These are phyloP conservation scores for Parapristionchus giblindavisi DNA, from an alignment of 2,888 invertebrate species.

Conservation along the genomic window DNA sequence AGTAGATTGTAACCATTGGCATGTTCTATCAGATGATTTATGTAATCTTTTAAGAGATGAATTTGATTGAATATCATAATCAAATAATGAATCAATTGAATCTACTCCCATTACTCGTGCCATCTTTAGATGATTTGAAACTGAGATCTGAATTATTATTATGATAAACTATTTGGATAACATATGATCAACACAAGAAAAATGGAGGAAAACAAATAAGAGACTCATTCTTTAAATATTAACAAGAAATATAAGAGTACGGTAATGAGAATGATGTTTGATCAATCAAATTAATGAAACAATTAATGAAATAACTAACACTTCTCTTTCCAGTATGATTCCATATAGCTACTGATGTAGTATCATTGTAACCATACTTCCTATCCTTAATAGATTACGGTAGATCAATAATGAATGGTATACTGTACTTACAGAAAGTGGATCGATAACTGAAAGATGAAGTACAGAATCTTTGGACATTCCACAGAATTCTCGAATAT, in stretches of 20 bases:
- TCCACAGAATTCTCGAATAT: conserved; percentile 36
- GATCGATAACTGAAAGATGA: conserved; percentile 59
- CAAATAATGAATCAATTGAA: conserved; percentile 26
- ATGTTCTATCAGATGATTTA: conserved; percentile 13
- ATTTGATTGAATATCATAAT: conserved; percentile 25
- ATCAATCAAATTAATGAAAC: too few species aligned
- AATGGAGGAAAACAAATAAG: too few species aligned
- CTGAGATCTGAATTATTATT: conserved; percentile 2
- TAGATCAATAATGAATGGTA: background rate
- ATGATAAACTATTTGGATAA: too few species aligned
- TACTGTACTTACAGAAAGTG: conserved; percentile 44
- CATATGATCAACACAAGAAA: too few species aligned
- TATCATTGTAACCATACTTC: conserved; percentile 59
- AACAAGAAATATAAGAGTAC: too few species aligned
- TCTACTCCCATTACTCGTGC: conserved; percentile 20
- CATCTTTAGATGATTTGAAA: background rate
- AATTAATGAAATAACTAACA: too few species aligned
- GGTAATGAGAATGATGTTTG: too few species aligned
- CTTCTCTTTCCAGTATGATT: conserved; percentile 51
- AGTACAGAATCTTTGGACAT: conserved; percentile 42
- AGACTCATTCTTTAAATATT: too few species aligned
- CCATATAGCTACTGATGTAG: conserved; percentile 61
- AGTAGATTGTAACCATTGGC: background rate
- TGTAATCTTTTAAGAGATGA: background rate
- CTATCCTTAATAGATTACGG: conserved; percentile 28